Percentiles rank a stretch among this genome's conserved stretches.
phyloP scores from a whole-genome alignment of 2,888 invertebrate genomes.

The Mythimna albipuncta region DNA sequence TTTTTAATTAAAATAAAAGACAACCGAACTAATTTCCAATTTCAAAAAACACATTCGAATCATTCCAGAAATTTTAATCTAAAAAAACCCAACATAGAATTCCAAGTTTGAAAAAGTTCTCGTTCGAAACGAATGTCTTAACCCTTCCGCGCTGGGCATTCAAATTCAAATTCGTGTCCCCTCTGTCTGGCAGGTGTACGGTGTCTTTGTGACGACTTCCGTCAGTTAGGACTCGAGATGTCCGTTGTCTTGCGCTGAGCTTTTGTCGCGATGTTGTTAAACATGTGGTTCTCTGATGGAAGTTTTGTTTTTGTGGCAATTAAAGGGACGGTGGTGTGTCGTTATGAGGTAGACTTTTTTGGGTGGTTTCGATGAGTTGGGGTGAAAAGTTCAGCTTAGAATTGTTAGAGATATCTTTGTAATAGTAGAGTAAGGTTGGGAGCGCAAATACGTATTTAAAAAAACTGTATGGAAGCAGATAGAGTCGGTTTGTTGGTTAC shows the following conservation, averaged over 20 bases:
- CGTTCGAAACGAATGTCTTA: slow-evolving; percentile 73
- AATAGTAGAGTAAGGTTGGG: not conserved
- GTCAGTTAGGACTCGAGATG: slow-evolving; percentile 73
- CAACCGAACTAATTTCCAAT: slow-evolving; percentile 16
- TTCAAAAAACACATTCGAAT: slow-evolving; percentile 19
- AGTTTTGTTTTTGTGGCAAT: slow-evolving; percentile 61
- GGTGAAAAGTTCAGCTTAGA: slow-evolving; percentile 6
- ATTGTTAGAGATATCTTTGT: not conserved
- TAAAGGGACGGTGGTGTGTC: slow-evolving; percentile 27
- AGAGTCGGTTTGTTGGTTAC: not conserved
- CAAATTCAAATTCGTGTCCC: slow-evolving; percentile 86
- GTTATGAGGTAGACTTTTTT: slow-evolving; percentile 38
- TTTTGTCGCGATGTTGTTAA: slow-evolving; percentile 62
- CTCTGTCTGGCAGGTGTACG: slow-evolving; percentile 81
- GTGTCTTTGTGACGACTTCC: slow-evolving; percentile 83
- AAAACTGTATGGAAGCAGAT: not conserved
- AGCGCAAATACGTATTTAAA: not conserved
- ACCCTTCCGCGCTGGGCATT: slow-evolving; percentile 82
- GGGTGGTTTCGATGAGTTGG: not conserved
- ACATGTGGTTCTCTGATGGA: slow-evolving; percentile 55
- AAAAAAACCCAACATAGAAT: slow-evolving; percentile 41
- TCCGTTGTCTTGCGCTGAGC: slow-evolving; percentile 69
- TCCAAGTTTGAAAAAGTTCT: slow-evolving; percentile 65
- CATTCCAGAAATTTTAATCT: slow-evolving; percentile 47
- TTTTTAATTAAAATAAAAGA: not conserved